Evolutionary conservation across 2,888 invertebrate genomes (phyloP).

Genomic region (Drosophila siamana): DNA sequence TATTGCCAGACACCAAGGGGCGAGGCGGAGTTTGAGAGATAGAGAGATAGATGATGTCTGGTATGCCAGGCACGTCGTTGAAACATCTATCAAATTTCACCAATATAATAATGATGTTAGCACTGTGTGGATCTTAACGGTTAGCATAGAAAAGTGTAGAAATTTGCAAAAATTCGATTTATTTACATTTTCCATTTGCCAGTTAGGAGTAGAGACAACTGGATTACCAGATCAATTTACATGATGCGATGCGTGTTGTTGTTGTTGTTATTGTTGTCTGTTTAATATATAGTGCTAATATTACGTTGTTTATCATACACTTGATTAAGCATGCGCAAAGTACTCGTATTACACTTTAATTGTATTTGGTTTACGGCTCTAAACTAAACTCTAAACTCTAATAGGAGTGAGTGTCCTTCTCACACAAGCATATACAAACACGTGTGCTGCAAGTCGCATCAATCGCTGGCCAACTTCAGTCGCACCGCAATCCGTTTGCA

Average conservation of each 20-base stretch:
- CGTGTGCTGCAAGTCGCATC: slow-evolving; percentile 73
- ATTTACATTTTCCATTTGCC: slow-evolving; percentile 67
- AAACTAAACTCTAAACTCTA: slow-evolving; percentile 37
- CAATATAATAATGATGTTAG: slow-evolving; percentile 31
- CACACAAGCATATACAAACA: slow-evolving; percentile 46
- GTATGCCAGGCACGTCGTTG: slow-evolving; percentile 41
- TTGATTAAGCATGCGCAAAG: slow-evolving; percentile 56
- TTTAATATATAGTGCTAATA: slow-evolving; percentile 20
- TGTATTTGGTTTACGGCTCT: slow-evolving; percentile 35
- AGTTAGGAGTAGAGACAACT: slow-evolving; percentile 52
- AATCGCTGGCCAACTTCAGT: slow-evolving; percentile 88
- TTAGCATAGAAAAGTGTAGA: slow-evolving; percentile 37
- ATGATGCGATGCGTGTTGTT: no score
- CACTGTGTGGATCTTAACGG: slow-evolving; percentile 14
- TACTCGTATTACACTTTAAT: slow-evolving; percentile 45
- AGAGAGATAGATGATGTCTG: background rate
- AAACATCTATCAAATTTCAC: slow-evolving; percentile 48
- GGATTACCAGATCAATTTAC: slow-evolving; percentile 58
- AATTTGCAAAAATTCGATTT: slow-evolving; percentile 74
- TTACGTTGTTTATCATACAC: slow-evolving; percentile 47
- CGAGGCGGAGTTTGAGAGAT: background rate
- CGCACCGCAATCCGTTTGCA: slow-evolving; percentile 90
- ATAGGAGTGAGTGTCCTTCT: slow-evolving; percentile 51
- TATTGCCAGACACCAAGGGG: slow-evolving; percentile 28
- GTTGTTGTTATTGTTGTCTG: no score